These are phyloP conservation scores for Drosophila kambysellisi DNA, from an alignment of 2,888 invertebrate genomes.

Conservation along the genomic window DNA sequence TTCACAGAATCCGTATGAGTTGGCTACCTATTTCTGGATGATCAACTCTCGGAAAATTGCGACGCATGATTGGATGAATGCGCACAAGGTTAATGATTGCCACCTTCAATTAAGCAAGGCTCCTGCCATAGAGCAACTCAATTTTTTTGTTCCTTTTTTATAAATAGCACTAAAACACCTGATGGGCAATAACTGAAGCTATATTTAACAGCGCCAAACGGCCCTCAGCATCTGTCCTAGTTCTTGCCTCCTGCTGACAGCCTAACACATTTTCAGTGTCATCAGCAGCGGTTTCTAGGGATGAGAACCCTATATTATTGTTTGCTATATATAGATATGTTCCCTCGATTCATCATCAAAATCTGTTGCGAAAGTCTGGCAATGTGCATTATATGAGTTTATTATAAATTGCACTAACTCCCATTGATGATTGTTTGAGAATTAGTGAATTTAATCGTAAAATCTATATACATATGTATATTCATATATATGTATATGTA, in stretches of 20 bases:
- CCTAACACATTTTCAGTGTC: slow-evolving; percentile 32
- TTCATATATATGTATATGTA: neutral
- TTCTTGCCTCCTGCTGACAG: neutral
- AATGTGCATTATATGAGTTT: neutral
- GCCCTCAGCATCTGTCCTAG: slow-evolving; percentile 3
- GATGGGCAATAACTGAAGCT: slow-evolving; percentile 20
- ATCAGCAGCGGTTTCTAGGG: slow-evolving; percentile 10
- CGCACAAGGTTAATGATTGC: slow-evolving; percentile 54
- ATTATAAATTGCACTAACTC: neutral
- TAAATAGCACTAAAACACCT: slow-evolving; percentile 22
- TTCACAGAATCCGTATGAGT: slow-evolving; percentile 11
- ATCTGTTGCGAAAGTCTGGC: neutral
- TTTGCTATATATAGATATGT: neutral
- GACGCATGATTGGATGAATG: slow-evolving; percentile 53
- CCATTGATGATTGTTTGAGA: neutral
- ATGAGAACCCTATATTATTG: neutral
- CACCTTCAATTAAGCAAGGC: slow-evolving; percentile 40
- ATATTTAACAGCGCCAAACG: slow-evolving; percentile 25
- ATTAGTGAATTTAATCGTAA: neutral
- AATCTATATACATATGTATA: neutral
- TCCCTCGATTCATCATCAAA: neutral
- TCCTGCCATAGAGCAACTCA: slow-evolving; percentile 10
- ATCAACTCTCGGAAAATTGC: slow-evolving; percentile 13
- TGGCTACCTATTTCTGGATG: slow-evolving; percentile 37
- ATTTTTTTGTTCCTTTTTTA: slow-evolving; percentile 4